Evolutionary conservation across 37 sponge, comb jelly and placozoan genomes (phyloP), one percentile per base, ranked within the genome.

Genomic region (Chondrilla cf. caribensis): DNA sequence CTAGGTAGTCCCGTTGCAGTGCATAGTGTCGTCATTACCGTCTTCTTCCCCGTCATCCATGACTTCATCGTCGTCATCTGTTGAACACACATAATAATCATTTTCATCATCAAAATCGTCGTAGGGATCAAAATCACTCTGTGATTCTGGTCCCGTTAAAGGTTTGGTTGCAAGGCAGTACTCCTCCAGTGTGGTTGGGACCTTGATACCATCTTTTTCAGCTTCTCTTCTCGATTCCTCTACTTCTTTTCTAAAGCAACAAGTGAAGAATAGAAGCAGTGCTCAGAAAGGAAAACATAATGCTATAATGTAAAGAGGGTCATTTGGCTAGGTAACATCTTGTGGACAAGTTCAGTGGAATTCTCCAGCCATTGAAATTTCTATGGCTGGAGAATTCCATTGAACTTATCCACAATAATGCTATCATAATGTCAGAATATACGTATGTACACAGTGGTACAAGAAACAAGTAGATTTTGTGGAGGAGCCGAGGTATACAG

Each of bases 191-290:
- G 93, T 95, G 2, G 86, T 80, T 0, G 95, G 96, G 2, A 98
- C 97, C 26, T 86, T 85, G n/a, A 98, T 85, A 21, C 90, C 92
- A 58, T 98, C 99, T 21, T 71, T 77, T 72, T 84, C 89, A 31
- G 99, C 99, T 54, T 96, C 92, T 60, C 62, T 75, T 79, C 84
- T 85, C 24, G 95, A 96, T n/a, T 84, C 83, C 28, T 94, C 96
- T 7, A 98, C 93, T 79, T 93, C 94, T 32, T 91, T 88, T 51
- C 97, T 97, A 82, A 0, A 86, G 65, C 31, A 21, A 3, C 36
- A 71, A 75, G n/a, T n/a, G n/a, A n/a, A n/a, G n/a, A n/a, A n/a
- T n/a, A n/a, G 19, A 42, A 32, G 51, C 29, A 17, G 57, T 32
- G 22, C 17, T 58, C 25, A 31, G 36, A 31, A 28, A 58, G 76